These are phyloP conservation scores for Lepidurus arcticus DNA, from an alignment of 1,140 invertebrate genomes.

Conservation along the genomic window DNA sequence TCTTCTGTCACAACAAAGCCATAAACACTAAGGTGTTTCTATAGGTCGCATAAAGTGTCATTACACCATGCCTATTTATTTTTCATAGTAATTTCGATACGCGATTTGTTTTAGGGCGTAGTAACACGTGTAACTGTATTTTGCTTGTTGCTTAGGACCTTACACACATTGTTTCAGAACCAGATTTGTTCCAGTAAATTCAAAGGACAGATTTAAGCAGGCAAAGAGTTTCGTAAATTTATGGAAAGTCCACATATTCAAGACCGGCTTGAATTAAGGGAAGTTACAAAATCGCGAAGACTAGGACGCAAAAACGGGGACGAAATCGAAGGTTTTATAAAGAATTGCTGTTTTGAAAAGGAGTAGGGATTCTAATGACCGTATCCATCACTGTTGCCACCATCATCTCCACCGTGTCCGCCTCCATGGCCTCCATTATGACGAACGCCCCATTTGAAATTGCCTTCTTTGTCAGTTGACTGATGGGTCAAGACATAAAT, in stretches of 20 bases:
- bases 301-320: neutral
- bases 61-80: too few species aligned
- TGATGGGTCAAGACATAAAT: neutral
- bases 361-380: neutral
- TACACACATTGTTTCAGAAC: neutral
- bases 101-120: neutral
- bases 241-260: neutral
- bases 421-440: constrained; percentile 39
- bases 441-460: constrained; percentile 45
- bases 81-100: too few species aligned
- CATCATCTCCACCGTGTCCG: neutral
- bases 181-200: neutral
- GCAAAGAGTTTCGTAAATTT: neutral
- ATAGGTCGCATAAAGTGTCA: too few species aligned
- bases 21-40: too few species aligned
- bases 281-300: neutral
- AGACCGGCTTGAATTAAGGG: neutral
- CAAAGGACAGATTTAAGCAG: neutral
- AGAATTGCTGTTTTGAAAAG: neutral
- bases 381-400: neutral
- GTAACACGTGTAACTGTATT: neutral
- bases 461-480: constrained; percentile 43
- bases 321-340: neutral
- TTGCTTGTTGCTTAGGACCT: neutral
- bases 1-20: too few species aligned